Evolutionary conservation across 2,888 invertebrate genomes (phyloP).

Genomic region (Macrosoma leucophasiata): DNA sequence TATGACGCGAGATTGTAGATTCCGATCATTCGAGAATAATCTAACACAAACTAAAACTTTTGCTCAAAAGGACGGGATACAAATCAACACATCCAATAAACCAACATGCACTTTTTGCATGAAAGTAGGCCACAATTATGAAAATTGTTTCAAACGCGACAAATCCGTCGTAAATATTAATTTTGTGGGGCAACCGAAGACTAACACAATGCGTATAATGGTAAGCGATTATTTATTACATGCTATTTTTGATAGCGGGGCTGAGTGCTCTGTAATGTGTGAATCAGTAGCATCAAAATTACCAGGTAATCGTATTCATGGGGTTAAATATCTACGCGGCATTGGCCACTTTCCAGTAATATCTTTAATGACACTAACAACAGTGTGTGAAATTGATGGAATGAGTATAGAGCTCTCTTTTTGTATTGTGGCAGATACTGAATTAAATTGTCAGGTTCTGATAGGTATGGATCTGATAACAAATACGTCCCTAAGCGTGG

Average conservation of each 20-base stretch:
- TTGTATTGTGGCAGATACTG: background rate
- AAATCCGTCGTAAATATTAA: too few relatives aligned
- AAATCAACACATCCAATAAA: too few relatives aligned
- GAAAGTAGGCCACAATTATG: too few relatives aligned
- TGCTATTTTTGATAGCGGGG: background rate
- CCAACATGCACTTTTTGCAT: too few relatives aligned
- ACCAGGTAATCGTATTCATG: background rate
- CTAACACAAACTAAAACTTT: too few relatives aligned
- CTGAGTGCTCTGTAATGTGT: background rate
- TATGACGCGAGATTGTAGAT: too few relatives aligned
- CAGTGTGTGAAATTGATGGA: background rate
- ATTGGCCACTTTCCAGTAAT: background rate
- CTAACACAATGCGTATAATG: too few relatives aligned
- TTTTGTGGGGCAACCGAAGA: too few relatives aligned
- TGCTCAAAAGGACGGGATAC: too few relatives aligned
- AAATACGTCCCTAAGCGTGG: background rate
- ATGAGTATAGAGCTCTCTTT: conserved; percentile 1
- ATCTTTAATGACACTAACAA: background rate
- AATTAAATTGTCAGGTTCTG: conserved; percentile 2
- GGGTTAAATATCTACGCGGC: background rate
- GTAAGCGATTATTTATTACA: background rate
- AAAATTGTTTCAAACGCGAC: too few relatives aligned
- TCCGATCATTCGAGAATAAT: too few relatives aligned
- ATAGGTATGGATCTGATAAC: conserved; percentile 2
- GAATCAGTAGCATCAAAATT: background rate